These are phyloP conservation scores for Drosophila chauvacae DNA, from an alignment of 1,140 invertebrate genomes.

Conservation along the genomic window DNA sequence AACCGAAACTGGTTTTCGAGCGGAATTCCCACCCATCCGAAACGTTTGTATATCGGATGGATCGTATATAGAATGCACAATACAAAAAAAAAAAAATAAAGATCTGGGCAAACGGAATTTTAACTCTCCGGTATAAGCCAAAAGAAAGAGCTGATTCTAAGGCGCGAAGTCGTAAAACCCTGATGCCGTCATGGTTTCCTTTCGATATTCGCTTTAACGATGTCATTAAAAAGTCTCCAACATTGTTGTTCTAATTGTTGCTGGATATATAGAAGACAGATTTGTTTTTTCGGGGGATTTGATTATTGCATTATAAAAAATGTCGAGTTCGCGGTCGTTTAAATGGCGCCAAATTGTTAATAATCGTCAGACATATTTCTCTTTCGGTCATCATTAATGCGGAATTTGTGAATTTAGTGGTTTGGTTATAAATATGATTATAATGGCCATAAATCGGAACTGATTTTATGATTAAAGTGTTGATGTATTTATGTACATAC, in stretches of 20 bases:
- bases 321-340: slow-evolving; percentile 57
- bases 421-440: slow-evolving; percentile 57
- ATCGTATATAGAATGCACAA: slow-evolving; percentile 35
- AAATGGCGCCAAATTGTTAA: slow-evolving; percentile 73
- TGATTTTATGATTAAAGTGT: slow-evolving; percentile 28
- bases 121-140: slow-evolving; percentile 26
- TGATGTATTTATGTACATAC: not conserved
- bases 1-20: slow-evolving; percentile 23
- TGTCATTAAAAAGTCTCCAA: slow-evolving; percentile 66
- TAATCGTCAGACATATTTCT: slow-evolving; percentile 38
- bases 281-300: slow-evolving; percentile 50
- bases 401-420: slow-evolving; percentile 48
- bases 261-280: slow-evolving; percentile 37
- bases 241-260: slow-evolving; percentile 37
- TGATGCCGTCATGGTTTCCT: slow-evolving; percentile 70
- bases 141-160: slow-evolving; percentile 54
- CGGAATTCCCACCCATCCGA: slow-evolving; percentile 39
- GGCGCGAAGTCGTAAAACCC: slow-evolving; percentile 69
- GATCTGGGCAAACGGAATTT: slow-evolving; percentile 14
- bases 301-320: slow-evolving; percentile 63
- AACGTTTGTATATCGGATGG: slow-evolving; percentile 2
- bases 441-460: slow-evolving; percentile 58
- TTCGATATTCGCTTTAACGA: slow-evolving; percentile 63
- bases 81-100: slow-evolving; percentile 1
- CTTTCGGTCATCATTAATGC: slow-evolving; percentile 58